phyloP scores from a whole-genome alignment of 2,113 vertebrate species.

The Connochaetes taurinus region DNA sequence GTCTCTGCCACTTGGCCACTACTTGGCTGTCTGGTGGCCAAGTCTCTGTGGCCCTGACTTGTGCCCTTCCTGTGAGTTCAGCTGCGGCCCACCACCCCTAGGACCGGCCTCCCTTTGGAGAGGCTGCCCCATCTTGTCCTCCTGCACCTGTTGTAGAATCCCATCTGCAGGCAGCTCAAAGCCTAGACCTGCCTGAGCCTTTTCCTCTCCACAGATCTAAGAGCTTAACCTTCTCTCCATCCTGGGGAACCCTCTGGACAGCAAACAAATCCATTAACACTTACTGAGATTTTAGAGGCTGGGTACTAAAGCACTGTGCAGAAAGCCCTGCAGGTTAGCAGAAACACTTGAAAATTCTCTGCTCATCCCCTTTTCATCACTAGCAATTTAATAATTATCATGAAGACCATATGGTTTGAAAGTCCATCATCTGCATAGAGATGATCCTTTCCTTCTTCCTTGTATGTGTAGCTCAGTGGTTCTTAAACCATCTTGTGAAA shows the following conservation, averaged over 20 bases:
- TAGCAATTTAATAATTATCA: conserved; percentile 10
- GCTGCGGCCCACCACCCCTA: background rate
- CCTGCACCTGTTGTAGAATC: background rate
- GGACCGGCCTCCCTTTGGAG: background rate
- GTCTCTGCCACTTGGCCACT: background rate
- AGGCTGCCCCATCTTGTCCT: background rate
- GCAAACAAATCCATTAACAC: background rate
- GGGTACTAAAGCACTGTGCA: background rate
- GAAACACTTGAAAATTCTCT: conserved; percentile 32
- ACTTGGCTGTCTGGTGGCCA: background rate
- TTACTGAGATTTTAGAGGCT: background rate
- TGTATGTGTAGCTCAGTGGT: background rate
- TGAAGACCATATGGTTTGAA: background rate
- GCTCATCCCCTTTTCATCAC: background rate
- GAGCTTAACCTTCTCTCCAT: background rate
- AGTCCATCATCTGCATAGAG: background rate
- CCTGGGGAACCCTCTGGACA: background rate
- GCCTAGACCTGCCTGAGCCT: background rate
- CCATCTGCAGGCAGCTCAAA: background rate
- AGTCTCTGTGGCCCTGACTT: background rate
- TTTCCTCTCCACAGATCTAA: background rate
- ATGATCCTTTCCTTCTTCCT: background rate
- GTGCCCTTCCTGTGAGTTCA: background rate
- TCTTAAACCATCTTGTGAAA: background rate
- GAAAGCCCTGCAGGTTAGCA: background rate